phyloP scores from a whole-genome alignment of 2,113 vertebrate genomes.

The Nerophis ophidion region DNA sequence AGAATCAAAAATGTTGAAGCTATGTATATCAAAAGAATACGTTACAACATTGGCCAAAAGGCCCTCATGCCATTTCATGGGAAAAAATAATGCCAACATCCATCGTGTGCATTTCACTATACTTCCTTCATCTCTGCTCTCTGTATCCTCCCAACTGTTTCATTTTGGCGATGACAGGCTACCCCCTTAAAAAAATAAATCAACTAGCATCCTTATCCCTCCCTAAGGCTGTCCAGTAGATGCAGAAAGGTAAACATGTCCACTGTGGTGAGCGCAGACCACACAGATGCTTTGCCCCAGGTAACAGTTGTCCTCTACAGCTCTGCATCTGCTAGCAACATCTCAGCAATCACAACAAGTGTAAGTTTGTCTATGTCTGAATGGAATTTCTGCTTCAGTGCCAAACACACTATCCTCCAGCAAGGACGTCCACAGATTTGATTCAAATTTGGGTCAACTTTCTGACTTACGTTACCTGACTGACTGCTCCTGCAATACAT shows the following conservation, averaged over 20 bases:
- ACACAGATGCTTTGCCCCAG: conserved; percentile 60
- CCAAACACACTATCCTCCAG: conserved; percentile 46
- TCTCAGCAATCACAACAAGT: conserved; percentile 40
- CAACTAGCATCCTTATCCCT: conserved; percentile 24
- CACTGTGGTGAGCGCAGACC: conserved; percentile 63
- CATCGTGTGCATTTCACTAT: conserved; percentile 43
- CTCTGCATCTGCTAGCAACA: conserved; percentile 57
- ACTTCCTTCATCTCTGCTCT: conserved; percentile 36
- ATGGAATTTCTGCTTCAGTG: conserved; percentile 53
- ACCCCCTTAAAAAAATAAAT: conserved; percentile 43
- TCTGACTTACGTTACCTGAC: conserved; percentile 49
- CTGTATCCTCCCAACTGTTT: conserved; percentile 36
- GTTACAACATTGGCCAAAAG: conserved; percentile 33
- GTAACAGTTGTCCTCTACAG: conserved; percentile 64
- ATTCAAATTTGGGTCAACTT: conserved; percentile 61
- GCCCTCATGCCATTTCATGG: conserved; percentile 34
- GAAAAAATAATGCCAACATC: conserved; percentile 46
- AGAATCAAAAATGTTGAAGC: conserved; percentile 27
- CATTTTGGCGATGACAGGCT: conserved; percentile 36
- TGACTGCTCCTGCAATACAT: conserved; percentile 37
- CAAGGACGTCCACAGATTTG: conserved; percentile 56
- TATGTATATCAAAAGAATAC: conserved; percentile 41
- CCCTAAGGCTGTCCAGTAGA: conserved; percentile 53
- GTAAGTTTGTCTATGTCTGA: conserved; percentile 47
- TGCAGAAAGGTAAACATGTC: conserved; percentile 74